These are phyloP conservation scores for Eleginops maclovinus DNA, from an alignment of 2,113 vertebrate species.

Conservation along the genomic window DNA sequence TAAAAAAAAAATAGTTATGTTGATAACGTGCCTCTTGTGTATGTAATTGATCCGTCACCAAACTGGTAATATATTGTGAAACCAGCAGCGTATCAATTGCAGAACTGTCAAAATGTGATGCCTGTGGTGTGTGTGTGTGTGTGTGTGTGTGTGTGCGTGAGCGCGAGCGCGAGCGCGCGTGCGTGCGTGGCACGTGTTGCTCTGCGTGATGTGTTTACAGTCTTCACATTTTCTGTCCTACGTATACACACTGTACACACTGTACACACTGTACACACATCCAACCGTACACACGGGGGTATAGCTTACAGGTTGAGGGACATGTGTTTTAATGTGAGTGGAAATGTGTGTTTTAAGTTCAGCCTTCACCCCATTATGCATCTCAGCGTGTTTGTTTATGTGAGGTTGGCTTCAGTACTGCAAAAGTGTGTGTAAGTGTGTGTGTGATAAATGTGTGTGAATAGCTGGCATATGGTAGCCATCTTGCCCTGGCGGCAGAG, in stretches of 20 bases:
- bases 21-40: not conserved
- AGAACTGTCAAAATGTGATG: not conserved
- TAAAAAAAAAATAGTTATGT: too few species aligned
- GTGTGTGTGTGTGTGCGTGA: too few species aligned
- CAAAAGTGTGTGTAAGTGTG: constrained; percentile 46
- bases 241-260: not conserved
- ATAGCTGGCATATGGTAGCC: constrained; percentile 81
- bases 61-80: constrained; percentile 1
- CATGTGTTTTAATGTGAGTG: not conserved
- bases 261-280: constrained; percentile 5
- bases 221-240: not conserved
- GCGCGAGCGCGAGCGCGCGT: too few species aligned
- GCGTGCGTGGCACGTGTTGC: not conserved
- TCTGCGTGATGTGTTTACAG: not conserved
- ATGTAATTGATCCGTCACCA: not conserved
- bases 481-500: constrained; percentile 74
- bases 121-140: too few species aligned
- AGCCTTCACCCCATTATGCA: constrained; percentile 48
- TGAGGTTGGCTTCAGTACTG: constrained; percentile 58
- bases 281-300: not conserved
- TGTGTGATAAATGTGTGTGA: constrained; percentile 43
- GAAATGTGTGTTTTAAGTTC: constrained; percentile 20
- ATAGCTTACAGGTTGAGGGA: not conserved
- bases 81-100: not conserved
- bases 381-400: constrained; percentile 65